Evolutionary conservation across 2,888 invertebrate species (phyloP).

Genomic region (Lasioglossum pauxillum): DNA sequence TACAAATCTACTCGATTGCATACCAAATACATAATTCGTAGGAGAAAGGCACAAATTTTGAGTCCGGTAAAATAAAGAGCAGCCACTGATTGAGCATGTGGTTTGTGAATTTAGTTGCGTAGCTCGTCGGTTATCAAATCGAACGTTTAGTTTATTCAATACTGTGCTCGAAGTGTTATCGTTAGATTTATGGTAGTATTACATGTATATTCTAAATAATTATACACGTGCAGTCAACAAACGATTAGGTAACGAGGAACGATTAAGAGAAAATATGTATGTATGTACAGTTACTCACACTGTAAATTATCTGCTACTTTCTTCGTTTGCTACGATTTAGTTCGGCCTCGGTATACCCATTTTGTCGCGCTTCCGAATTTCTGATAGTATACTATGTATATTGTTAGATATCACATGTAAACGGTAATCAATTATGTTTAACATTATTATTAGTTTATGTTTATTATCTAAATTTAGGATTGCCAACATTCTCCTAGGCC

Average conservation of each 20-base stretch:
- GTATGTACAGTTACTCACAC: slow-evolving; percentile 12
- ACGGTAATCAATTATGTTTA: neutral
- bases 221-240: neutral
- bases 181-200: neutral
- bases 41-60: too few relatives aligned
- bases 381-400: neutral
- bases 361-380: neutral
- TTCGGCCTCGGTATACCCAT: neutral
- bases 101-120: neutral
- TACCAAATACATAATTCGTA: too few relatives aligned
- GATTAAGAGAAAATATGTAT: slow-evolving; percentile 1
- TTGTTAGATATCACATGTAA: neutral
- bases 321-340: slow-evolving; percentile 2
- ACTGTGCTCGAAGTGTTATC: neutral
- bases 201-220: neutral
- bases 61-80: too few relatives aligned
- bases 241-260: slow-evolving; percentile 1
- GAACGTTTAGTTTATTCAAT: neutral
- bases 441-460: neutral
- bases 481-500: neutral
- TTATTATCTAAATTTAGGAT: neutral
- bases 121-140: neutral
- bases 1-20: too few relatives aligned
- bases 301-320: slow-evolving; percentile 15
- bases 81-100: too few relatives aligned